Conservation (phyloP, 2,113 vertebrate genomes). For the Melanocharis versteri region DNA sequence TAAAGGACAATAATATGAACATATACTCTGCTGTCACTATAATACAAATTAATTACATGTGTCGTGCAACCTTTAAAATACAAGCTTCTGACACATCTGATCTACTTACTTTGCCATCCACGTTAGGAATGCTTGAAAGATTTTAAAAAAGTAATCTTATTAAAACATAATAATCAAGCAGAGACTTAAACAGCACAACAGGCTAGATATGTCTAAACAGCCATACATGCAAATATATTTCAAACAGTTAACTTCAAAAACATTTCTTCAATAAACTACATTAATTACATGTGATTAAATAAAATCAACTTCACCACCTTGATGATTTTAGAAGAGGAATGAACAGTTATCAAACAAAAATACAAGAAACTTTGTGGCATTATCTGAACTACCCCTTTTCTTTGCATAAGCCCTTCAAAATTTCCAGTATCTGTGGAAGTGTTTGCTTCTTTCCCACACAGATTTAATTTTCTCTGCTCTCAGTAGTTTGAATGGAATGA, state of each 20-base stretch:
- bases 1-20: not conserved
- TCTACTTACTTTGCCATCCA: constrained; percentile 39
- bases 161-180: not conserved
- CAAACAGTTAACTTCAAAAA: not conserved
- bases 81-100: not conserved
- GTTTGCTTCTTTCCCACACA: not conserved
- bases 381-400: not conserved
- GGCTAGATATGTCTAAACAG: not conserved
- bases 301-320: not conserved
- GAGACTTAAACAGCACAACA: not conserved
- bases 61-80: not conserved
- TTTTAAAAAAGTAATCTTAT: not conserved
- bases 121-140: constrained; percentile 43
- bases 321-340: not conserved
- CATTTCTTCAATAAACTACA: not conserved
- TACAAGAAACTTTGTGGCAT: not conserved
- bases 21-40: not conserved
- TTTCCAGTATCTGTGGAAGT: not conserved
- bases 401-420: not conserved
- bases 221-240: not conserved
- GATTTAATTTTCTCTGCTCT: not conserved
- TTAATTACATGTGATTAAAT: not conserved
- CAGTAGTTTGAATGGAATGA: not conserved
- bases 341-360: not conserved
- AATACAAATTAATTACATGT: not conserved